Conservation (phyloP, 2,113 vertebrate species). For the Tamias sibiricus region DNA sequence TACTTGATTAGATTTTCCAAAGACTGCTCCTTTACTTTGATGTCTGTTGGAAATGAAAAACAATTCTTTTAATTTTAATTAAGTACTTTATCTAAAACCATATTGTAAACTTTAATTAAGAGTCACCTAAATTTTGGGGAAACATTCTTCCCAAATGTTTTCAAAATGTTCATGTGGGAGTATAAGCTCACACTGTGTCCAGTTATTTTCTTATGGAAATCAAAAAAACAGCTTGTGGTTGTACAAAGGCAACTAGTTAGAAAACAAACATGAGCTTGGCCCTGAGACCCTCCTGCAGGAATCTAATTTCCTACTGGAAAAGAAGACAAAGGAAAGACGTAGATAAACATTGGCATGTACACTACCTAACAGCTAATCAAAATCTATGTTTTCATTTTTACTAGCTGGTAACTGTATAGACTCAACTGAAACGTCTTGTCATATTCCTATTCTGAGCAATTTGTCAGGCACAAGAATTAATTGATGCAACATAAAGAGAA, state of each 20-base stretch:
- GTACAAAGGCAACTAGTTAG: background rate
- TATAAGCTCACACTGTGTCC: background rate
- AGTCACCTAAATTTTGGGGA: background rate
- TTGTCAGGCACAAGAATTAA: background rate
- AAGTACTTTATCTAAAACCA: background rate
- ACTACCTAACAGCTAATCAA: background rate
- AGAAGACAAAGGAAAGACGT: constrained; percentile 39
- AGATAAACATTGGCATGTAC: background rate
- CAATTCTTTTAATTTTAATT: constrained; percentile 4
- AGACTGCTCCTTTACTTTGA: constrained; percentile 98
- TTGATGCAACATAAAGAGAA: background rate
- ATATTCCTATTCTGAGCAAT: background rate
- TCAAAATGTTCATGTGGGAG: background rate
- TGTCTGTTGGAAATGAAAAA: constrained; percentile 88
- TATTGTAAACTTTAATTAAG: background rate
- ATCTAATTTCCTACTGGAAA: constrained; percentile 47
- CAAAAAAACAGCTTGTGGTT: background rate
- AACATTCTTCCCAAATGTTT: background rate
- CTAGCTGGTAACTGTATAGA: background rate
- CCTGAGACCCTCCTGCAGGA: background rate
- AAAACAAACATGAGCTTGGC: constrained; percentile 35
- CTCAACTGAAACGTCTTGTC: background rate
- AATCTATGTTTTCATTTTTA: background rate
- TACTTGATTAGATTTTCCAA: constrained; percentile 98
- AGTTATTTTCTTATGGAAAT: background rate